A percentile compares a stretch with the other conserved stretches of the same genome.
These are phyloP conservation scores for Melanostoma scalare DNA, from an alignment of 2,888 invertebrate genomes.

Conservation along the genomic window DNA sequence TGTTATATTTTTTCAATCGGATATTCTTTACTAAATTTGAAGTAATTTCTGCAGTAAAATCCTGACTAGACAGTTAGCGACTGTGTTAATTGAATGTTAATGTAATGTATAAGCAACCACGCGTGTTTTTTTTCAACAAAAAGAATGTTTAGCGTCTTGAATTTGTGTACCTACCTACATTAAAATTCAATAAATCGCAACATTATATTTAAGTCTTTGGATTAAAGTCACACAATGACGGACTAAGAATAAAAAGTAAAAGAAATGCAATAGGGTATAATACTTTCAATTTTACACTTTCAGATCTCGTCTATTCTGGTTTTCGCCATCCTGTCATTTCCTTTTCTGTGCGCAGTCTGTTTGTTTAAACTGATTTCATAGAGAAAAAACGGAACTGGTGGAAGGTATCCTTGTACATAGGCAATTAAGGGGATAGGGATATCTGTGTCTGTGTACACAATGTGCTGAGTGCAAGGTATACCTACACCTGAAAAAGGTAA, in stretches of 20 bases:
- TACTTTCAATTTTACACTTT: not conserved
- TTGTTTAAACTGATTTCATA: conserved; percentile 61
- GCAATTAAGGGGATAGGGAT: conserved; percentile 53
- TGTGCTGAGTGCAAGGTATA: not conserved
- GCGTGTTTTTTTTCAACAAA: no score
- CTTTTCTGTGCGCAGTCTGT: conserved; percentile 29
- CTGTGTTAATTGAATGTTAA: no score
- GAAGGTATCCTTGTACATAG: conserved; percentile 42
- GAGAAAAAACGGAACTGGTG: conserved; percentile 29
- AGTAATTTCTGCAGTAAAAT: no score
- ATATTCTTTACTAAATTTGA: no score
- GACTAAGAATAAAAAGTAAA: not conserved
- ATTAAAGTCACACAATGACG: no score
- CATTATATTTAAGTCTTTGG: no score
- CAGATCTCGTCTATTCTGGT: not conserved
- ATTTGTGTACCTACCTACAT: no score
- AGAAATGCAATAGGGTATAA: not conserved
- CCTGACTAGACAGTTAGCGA: no score
- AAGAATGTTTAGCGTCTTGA: no score
- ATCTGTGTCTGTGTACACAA: conserved; percentile 2
- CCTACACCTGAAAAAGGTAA: conserved; percentile 34
- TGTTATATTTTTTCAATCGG: no score
- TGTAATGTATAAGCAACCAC: no score
- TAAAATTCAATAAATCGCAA: no score
- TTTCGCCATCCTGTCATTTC: conserved; percentile 20